A percentile compares a stretch with the other conserved stretches of the same genome.
Conservation (phyloP, 2,888 invertebrate genomes). For the Apodemia hepburni region DNA sequence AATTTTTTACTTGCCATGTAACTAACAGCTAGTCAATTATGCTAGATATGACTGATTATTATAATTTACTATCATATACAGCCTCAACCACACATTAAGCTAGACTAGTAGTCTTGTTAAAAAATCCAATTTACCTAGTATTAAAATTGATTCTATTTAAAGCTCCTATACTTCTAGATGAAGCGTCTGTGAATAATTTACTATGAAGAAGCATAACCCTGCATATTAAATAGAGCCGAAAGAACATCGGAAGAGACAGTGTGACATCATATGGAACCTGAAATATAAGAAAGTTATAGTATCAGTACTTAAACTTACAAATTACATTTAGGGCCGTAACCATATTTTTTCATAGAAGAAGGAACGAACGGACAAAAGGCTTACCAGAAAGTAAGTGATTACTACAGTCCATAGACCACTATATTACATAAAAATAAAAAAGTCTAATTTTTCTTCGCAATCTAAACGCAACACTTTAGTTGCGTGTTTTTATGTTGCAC, state of each 20-base stretch:
- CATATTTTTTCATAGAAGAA: background rate
- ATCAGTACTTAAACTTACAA: slow-evolving; percentile 26
- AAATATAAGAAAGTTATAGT: slow-evolving; percentile 37
- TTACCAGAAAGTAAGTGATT: no score
- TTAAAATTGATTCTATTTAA: slow-evolving; percentile 99
- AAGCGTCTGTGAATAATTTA: slow-evolving; percentile 99
- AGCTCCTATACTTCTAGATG: slow-evolving; percentile 97
- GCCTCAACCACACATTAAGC: no score
- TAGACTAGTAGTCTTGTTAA: background rate
- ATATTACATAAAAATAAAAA: no score
- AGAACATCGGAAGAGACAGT: slow-evolving; percentile 99
- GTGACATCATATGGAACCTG: slow-evolving; percentile 97
- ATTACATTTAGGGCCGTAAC: background rate
- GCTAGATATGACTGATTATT: no score
- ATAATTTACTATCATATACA: no score
- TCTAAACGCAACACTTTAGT: no score
- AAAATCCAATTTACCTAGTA: slow-evolving; percentile 88
- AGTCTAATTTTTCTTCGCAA: no score
- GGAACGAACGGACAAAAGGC: no score
- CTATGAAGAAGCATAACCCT: slow-evolving; percentile 99
- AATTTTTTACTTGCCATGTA: no score
- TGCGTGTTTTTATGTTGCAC: no score
- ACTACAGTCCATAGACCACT: no score
- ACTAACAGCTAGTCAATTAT: no score
- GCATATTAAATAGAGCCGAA: slow-evolving; percentile 99